phyloP scores from a whole-genome alignment of 2,797 vertebrate species.

The Percopsis omiscomaycus region DNA sequence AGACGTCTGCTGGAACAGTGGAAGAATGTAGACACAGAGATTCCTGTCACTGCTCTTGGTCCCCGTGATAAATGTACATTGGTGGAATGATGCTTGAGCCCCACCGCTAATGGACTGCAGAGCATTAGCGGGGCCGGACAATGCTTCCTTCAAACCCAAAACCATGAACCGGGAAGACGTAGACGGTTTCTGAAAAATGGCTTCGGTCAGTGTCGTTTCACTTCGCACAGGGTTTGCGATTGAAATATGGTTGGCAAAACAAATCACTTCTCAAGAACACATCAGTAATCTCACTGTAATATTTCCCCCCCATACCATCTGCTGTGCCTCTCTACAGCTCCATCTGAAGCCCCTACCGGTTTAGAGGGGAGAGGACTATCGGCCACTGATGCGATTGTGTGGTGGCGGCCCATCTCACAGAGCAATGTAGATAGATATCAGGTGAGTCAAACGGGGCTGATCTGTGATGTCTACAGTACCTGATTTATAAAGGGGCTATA shows the following conservation, averaged over 20 bases:
- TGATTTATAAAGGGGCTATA: not conserved
- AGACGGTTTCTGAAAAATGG: slow-evolving; percentile 18
- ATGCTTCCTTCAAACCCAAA: not conserved
- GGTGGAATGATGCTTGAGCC: slow-evolving; percentile 12
- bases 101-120: slow-evolving; percentile 7
- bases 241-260: slow-evolving; percentile 3
- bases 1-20: slow-evolving; percentile 24
- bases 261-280: too few relatives aligned
- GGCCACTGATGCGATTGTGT: slow-evolving; percentile 86
- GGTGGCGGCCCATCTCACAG: slow-evolving; percentile 82
- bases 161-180: slow-evolving; percentile 1
- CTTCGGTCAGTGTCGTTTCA: slow-evolving; percentile 2
- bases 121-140: slow-evolving; percentile 11
- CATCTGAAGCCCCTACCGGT: slow-evolving; percentile 80
- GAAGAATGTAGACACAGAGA: slow-evolving; percentile 24
- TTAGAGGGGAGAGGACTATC: slow-evolving; percentile 81
- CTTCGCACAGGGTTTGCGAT: slow-evolving; percentile 1
- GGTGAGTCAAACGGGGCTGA: slow-evolving; percentile 68
- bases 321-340: slow-evolving; percentile 77
- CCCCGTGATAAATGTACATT: slow-evolving; percentile 24
- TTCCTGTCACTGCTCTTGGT: slow-evolving; percentile 30
- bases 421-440: slow-evolving; percentile 88
- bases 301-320: slow-evolving; percentile 5
- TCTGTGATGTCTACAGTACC: not conserved
- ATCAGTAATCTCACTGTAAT: slow-evolving; percentile 1